A percentile compares a stretch with the other conserved stretches of the same genome.
Evolutionary conservation across 2,888 invertebrate genomes (phyloP).

Genomic region (Linyphia triangularis): DNA sequence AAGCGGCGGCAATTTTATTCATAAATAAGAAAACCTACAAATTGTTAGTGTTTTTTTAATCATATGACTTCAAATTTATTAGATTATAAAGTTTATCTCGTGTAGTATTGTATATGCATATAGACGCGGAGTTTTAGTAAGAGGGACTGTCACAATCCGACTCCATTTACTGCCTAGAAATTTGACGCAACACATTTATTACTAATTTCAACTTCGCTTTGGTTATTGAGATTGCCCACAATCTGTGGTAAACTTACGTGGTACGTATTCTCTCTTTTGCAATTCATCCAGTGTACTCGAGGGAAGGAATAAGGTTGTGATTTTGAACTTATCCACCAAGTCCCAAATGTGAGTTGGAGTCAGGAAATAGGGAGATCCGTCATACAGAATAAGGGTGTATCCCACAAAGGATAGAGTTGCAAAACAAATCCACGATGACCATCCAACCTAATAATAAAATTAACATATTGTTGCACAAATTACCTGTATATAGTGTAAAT

Average conservation of each 20-base stretch:
- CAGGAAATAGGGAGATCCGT: constrained; percentile 83
- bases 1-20: no score
- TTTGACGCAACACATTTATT: background rate
- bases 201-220: no score
- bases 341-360: constrained; percentile 80
- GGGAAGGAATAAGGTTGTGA: constrained; percentile 82
- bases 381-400: constrained; percentile 82
- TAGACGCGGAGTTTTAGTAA: background rate
- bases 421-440: constrained; percentile 85
- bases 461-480: background rate
- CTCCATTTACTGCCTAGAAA: background rate
- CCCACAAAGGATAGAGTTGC: constrained; percentile 81
- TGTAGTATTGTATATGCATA: background rate
- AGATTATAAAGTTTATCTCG: background rate
- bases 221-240: no score
- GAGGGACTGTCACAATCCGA: background rate
- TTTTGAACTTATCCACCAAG: constrained; percentile 77
- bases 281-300: constrained; percentile 82
- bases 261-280: constrained; percentile 79
- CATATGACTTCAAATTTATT: background rate
- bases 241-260: constrained; percentile 57
- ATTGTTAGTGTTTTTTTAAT: no score
- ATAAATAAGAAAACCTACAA: no score
- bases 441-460: constrained; percentile 80
- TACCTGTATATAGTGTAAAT: background rate